Base-by-base conservation (phyloP, 1,140 invertebrate species). In the Pemphigus obesinymphae region DNA sequence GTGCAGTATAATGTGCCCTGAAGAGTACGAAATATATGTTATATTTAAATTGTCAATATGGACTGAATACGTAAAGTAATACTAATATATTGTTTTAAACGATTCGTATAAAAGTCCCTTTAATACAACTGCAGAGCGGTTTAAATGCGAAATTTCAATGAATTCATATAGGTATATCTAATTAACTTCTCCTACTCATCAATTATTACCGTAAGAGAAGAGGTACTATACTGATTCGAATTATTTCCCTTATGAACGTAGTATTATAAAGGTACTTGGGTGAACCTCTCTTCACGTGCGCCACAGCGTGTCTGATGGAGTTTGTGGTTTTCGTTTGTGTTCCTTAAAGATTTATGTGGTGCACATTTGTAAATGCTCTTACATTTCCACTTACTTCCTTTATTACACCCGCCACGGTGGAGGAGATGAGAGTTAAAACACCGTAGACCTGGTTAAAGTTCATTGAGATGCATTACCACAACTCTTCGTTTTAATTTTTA, bases 301-400 rank as follows among this genome's bases (percentile, higher is more conserved):
- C 11, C 23, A 2, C n/a, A n/a, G 31, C n/a, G 66, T 13, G n/a
- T 26, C 68, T 70, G 68, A 70, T 43, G 23, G 40, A 70, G 68
- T 70, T 70, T 70, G 37, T 34, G 40, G 68, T 70, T 45, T 70
- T 26, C 40, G 68, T 70, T 70, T 45, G 23, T 70, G 68, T 70
- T 70, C 13, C 37, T 45, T 20, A 23, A 43, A 70, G 68, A 70
- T 70, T 70, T 70, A 70, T 70, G 23, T n/a, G 40, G 23, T 70
- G 23, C 68, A 26, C 40, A 43, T 40, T 70, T 17, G 68, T 70
- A 26, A 70, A 70, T 26, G 23, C 40, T 45, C 37, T 70, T 45
- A 70, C 40, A 23, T 45, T 70, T 70, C 40, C 15, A 70, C 68
- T 45, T 43, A 70, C n/a, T 70, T 2, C 15, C 40, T 43, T 43